Percentiles rank a stretch among this genome's conserved stretches.
phyloP scores from a whole-genome alignment of 2,113 vertebrate species.

The Sus scrofa region DNA sequence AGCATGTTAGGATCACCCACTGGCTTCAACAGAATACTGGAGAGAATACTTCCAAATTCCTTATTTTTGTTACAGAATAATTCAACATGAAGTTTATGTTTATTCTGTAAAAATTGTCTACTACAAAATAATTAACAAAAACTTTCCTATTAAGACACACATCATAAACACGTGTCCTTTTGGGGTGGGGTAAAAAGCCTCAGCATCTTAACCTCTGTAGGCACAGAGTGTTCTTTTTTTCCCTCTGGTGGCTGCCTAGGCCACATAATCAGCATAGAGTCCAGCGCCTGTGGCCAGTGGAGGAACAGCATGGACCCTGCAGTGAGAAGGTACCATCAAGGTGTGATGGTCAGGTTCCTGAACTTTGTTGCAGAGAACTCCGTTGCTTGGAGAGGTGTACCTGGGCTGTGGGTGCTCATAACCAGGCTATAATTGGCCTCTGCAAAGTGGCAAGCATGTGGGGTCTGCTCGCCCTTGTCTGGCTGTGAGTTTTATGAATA shows the following conservation, averaged over 20 bases:
- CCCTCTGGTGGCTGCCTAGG: background rate
- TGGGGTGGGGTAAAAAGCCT: background rate
- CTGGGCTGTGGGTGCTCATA: conserved; percentile 1
- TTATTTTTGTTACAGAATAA: conserved; percentile 31
- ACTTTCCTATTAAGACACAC: background rate
- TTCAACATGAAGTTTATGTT: conserved; percentile 12
- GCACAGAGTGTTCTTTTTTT: background rate
- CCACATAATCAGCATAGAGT: background rate
- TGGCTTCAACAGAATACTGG: background rate
- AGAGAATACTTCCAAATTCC: background rate
- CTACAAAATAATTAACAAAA: background rate
- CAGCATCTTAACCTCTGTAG: background rate
- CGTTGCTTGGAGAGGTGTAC: background rate
- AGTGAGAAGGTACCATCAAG: background rate
- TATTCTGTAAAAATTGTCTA: conserved; percentile 23
- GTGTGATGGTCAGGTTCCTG: background rate
- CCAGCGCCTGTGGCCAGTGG: background rate
- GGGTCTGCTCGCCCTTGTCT: conserved; percentile 45
- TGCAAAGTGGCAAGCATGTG: conserved; percentile 39
- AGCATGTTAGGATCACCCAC: background rate
- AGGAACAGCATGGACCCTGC: background rate
- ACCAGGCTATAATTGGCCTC: conserved; percentile 46
- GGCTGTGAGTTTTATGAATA: conserved; percentile 50
- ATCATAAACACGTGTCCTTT: background rate
- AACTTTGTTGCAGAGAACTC: background rate